Base-by-base conservation (phyloP, 2,113 vertebrate genomes). In the Camarhynchus parvulus region DNA sequence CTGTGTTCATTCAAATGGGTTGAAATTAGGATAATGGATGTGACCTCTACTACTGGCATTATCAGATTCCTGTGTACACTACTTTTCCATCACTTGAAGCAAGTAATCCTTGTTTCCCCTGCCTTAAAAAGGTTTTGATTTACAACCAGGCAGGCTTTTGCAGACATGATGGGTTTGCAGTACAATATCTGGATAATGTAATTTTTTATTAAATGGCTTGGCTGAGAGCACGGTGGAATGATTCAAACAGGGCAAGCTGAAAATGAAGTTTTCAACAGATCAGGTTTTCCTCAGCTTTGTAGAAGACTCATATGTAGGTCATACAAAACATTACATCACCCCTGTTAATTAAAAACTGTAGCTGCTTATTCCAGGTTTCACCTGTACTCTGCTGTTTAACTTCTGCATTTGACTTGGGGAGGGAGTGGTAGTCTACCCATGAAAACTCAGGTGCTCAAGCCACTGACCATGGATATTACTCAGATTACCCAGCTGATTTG, bases 61-160 rank as follows among this genome's bases (percentile, higher is more conserved):
- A 92, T 92, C 74, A 94, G 66, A 84, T 95, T 96, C 66, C 58
- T 20, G n/a, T 61, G 39, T 92, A 95, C 22, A 33, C 35, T 87
- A 55, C 76, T 93, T 92, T 90, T 93, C 77, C 92, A 68, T 85
- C 74, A 73, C 77, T 81, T 72, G 42, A 78, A 94, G 84, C n/a
- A 89, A 91, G 66, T 72, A 75, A 61, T 81, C 31, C 69, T 91
- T 75, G 66, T 84, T 91, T 94, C 58, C 7, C 11, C 50, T 87
- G 70, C 58, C 67, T 93, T 77, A 75, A 73, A 87, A 84, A 81
- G 44, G 66, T 89, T 94, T 91, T 90, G 66, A 82, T 95, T 93
- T 95, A 95, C 85, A 83, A 59, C 33, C 6, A 82, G 33, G 42
- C 19, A 89, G 66, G 15, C 37, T 95, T 91, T 84, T 94, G 56